phyloP scores from a whole-genome alignment of 2,797 vertebrate genomes.

The Gallirallus australis region DNA sequence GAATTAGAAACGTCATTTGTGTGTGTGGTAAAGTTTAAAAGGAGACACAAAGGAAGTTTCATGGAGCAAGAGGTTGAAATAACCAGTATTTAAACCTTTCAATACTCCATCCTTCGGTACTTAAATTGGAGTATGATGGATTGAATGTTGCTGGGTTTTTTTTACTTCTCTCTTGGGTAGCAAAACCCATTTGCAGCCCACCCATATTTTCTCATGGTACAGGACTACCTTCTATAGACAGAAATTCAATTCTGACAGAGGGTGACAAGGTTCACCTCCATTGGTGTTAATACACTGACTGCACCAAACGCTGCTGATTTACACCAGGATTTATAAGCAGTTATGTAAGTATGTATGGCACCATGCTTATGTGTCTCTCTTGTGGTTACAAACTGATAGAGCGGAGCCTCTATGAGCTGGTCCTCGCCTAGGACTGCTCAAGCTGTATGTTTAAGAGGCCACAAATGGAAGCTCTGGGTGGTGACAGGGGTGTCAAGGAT shows the following conservation, averaged over 20 bases:
- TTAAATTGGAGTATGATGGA: not conserved
- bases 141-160: not conserved
- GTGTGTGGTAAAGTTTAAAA: not conserved
- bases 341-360: rapidly evolving
- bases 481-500: not conserved
- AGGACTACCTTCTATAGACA: not conserved
- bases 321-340: rapidly evolving
- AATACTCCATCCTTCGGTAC: rapidly evolving
- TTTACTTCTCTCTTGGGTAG: not conserved
- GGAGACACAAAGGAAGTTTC: not conserved
- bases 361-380: not conserved
- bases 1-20: not conserved
- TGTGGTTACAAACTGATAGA: not conserved
- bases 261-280: not conserved
- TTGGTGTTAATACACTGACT: rapidly evolving
- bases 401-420: rapidly evolving
- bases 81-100: not conserved
- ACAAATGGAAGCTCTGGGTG: not conserved
- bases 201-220: not conserved
- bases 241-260: not conserved
- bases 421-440: not conserved
- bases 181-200: not conserved
- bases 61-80: not conserved
- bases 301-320: not conserved
- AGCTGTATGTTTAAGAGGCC: not conserved